A percentile compares a stretch with the other conserved stretches of the same genome.
Evolutionary conservation across 53 echinoderm and acorn worm species (phyloP).

Genomic region (Pentamera pediparva): DNA sequence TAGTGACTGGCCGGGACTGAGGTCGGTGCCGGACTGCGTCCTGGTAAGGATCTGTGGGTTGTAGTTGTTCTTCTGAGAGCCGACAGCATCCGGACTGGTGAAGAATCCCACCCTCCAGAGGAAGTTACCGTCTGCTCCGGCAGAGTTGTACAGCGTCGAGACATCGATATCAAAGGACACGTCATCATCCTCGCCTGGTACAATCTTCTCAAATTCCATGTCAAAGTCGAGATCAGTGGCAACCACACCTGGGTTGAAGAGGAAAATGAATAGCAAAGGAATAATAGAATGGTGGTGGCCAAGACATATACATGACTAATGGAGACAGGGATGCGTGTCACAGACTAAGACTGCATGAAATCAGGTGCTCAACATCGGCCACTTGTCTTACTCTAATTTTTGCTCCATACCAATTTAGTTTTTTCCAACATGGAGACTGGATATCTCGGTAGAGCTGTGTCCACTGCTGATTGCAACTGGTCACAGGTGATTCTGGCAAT

Average conservation of each 20-base stretch:
- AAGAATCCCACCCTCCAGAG: constrained; percentile 89
- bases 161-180: constrained; percentile 34
- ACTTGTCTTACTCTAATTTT: too few species aligned
- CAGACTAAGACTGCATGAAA: too few species aligned
- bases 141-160: constrained; percentile 41
- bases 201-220: constrained; percentile 36
- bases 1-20: constrained; percentile 43
- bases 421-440: too few species aligned
- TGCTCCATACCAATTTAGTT: too few species aligned
- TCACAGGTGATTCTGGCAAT: too few species aligned
- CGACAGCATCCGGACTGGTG: constrained; percentile 54
- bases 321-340: too few species aligned
- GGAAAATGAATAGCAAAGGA: too few species aligned
- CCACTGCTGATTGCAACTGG: too few species aligned
- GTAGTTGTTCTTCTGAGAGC: constrained; percentile 56
- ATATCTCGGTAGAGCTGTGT: too few species aligned
- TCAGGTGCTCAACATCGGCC: too few species aligned
- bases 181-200: constrained; percentile 39
- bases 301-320: too few species aligned
- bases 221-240: constrained; percentile 66
- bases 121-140: constrained; percentile 52
- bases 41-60: constrained; percentile 57
- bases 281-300: too few species aligned
- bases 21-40: constrained; percentile 51
- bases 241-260: constrained; percentile 68